A percentile compares a stretch with the other conserved stretches of the same genome.
phyloP scores from a whole-genome alignment of 53 echinoderm and acorn worm species.

The Hippasteria phrygiana region DNA sequence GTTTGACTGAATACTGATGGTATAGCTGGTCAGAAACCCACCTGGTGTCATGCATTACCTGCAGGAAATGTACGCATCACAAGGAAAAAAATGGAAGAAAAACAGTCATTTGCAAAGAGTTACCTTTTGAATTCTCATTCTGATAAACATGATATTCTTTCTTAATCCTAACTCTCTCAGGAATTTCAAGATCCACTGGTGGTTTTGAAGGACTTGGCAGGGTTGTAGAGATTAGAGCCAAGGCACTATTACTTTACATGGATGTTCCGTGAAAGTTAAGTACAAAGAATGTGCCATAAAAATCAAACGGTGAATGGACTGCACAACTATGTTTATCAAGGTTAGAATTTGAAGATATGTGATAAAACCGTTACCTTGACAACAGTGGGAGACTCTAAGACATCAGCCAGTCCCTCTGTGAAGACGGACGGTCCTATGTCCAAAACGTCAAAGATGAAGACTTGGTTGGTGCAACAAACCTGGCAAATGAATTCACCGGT shows the following conservation, averaged over 20 bases:
- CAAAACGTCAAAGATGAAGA: slow-evolving; percentile 82
- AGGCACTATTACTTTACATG: too few species aligned
- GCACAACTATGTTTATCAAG: too few species aligned
- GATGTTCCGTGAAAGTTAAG: too few species aligned
- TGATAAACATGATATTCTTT: too few species aligned
- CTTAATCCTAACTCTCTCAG: too few species aligned
- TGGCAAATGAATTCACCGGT: slow-evolving; percentile 42
- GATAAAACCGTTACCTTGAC: slow-evolving; percentile 67
- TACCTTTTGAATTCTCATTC: too few species aligned
- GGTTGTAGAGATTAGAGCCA: too few species aligned
- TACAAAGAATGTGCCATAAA: too few species aligned
- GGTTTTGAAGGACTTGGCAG: neutral
- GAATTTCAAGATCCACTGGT: neutral
- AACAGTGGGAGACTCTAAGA: slow-evolving; percentile 69
- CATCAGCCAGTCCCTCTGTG: slow-evolving; percentile 70
- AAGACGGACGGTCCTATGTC: slow-evolving; percentile 67
- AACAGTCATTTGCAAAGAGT: too few species aligned
- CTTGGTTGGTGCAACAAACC: slow-evolving; percentile 68
- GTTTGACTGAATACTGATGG: slow-evolving; percentile 84
- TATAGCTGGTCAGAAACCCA: slow-evolving; percentile 85
- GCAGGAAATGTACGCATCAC: neutral
- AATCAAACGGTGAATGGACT: too few species aligned
- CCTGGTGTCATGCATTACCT: slow-evolving; percentile 96
- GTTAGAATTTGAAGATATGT: too few species aligned
- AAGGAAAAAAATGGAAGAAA: neutral